Percentiles rank a stretch among this genome's conserved stretches.
These are phyloP conservation scores for Syngnathoides biaculeatus DNA, from an alignment of 2,113 vertebrate species.

Conservation along the genomic window DNA sequence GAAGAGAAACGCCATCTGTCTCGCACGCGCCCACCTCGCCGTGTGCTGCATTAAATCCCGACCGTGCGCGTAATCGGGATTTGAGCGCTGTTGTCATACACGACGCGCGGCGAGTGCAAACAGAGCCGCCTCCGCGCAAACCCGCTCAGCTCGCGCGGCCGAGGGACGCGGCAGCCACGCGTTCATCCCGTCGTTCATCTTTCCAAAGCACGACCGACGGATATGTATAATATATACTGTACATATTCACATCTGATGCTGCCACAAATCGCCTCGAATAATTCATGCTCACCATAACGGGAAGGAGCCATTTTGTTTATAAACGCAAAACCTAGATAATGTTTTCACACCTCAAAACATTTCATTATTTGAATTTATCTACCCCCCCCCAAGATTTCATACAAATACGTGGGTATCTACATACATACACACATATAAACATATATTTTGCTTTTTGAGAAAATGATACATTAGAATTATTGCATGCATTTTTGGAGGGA, in stretches of 20 bases:
- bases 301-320: too few species aligned
- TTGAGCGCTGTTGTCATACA: slow-evolving; percentile 54
- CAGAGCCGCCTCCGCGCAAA: slow-evolving; percentile 20
- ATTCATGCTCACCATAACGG: too few species aligned
- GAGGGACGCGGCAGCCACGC: neutral
- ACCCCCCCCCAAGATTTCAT: too few species aligned
- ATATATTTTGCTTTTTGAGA: too few species aligned
- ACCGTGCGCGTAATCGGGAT: slow-evolving; percentile 46
- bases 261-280: too few species aligned
- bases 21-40: slow-evolving; percentile 23
- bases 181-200: neutral
- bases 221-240: neutral
- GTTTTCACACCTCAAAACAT: too few species aligned
- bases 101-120: slow-evolving; percentile 40
- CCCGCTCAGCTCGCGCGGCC: neutral
- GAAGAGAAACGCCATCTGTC: slow-evolving; percentile 58
- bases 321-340: too few species aligned
- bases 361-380: too few species aligned
- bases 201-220: neutral
- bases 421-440: too few species aligned
- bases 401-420: too few species aligned
- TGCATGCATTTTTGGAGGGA: too few species aligned
- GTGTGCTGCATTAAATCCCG: slow-evolving; percentile 6
- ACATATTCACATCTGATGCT: neutral
- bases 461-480: too few species aligned